Percentiles rank a stretch among this genome's conserved stretches.
Evolutionary conservation across 2,113 vertebrate species (phyloP).

Genomic region (Rhea americana): DNA sequence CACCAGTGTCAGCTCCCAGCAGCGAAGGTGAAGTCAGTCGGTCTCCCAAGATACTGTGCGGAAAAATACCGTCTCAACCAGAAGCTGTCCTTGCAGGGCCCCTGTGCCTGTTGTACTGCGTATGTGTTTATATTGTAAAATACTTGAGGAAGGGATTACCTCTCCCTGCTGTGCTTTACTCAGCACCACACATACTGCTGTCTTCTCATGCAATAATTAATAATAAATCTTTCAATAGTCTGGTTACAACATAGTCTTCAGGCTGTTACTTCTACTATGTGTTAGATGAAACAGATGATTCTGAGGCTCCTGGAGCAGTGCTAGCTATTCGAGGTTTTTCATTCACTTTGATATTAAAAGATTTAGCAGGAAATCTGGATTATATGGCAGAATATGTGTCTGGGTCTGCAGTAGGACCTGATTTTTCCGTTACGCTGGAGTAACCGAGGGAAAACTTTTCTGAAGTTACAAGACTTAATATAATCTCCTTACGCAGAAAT

Average conservation of each 20-base stretch:
- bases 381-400: background rate
- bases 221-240: slow-evolving; percentile 20
- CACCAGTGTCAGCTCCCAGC: background rate
- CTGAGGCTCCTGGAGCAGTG: background rate
- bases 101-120: background rate
- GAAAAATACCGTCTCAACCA: background rate
- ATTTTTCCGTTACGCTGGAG: background rate
- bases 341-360: background rate
- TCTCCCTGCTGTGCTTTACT: background rate
- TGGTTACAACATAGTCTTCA: background rate
- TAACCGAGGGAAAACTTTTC: background rate
- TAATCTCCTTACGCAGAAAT: background rate
- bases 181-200: background rate
- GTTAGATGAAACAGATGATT: background rate
- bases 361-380: background rate
- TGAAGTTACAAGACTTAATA: background rate
- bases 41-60: background rate
- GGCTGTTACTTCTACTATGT: background rate
- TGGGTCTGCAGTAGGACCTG: background rate
- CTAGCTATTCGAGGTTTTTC: background rate
- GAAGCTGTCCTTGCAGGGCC: background rate
- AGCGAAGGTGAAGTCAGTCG: background rate
- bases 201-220: slow-evolving; percentile 13
- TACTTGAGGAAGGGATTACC: background rate
- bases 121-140: background rate